Evolutionary conservation across 2,113 vertebrate genomes (phyloP).

Genomic region (Prunella fulvescens): DNA sequence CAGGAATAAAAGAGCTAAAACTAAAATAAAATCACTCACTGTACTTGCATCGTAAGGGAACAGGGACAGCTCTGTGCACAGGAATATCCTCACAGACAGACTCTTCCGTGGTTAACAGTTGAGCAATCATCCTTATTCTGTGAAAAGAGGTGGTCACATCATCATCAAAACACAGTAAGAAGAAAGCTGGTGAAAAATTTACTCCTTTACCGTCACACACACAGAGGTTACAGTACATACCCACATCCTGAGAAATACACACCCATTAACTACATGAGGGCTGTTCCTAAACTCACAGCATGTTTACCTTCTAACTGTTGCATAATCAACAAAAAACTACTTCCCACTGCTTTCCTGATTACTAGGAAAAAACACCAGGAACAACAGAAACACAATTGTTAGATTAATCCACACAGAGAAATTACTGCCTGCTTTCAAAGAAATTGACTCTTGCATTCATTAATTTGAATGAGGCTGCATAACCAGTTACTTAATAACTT

Average conservation of each 20-base stretch:
- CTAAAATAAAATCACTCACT: neutral
- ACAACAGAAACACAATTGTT: neutral
- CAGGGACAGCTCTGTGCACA: neutral
- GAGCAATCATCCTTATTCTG: slow-evolving; percentile 23
- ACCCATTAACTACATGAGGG: neutral
- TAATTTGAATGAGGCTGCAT: neutral
- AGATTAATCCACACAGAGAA: neutral
- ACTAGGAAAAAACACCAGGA: neutral
- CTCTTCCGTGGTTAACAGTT: neutral
- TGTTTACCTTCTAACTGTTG: neutral
- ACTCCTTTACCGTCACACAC: neutral
- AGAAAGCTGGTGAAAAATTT: neutral
- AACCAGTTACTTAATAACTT: neutral
- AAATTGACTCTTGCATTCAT: neutral
- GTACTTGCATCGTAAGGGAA: neutral
- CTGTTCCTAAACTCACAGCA: neutral
- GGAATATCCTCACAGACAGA: neutral
- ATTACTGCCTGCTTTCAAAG: neutral
- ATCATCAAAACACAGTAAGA: neutral
- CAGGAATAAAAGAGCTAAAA: neutral
- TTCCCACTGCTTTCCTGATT: neutral
- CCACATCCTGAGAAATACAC: neutral
- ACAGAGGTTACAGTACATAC: neutral
- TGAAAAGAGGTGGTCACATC: neutral
- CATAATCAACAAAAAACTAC: neutral